phyloP scores from a whole-genome alignment of 2,113 vertebrate genomes.

The Malurus melanocephalus region DNA sequence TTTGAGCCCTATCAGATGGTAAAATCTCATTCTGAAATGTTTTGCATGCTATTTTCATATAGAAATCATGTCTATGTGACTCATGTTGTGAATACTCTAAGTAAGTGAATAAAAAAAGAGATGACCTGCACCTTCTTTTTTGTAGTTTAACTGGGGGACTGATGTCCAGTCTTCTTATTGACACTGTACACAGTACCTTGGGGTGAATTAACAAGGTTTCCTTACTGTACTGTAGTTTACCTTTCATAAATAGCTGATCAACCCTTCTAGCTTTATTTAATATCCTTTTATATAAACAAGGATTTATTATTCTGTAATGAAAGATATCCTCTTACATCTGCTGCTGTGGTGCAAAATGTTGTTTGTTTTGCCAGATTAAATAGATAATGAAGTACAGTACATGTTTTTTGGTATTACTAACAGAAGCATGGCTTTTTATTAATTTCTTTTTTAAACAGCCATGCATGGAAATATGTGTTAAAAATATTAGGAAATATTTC shows the following conservation, averaged over 20 bases:
- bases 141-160: neutral
- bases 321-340: slow-evolving; percentile 8
- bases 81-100: neutral
- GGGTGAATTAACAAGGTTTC: neutral
- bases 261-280: slow-evolving; percentile 14
- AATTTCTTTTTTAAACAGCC: neutral
- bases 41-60: slow-evolving; percentile 18
- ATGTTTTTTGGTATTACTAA: slow-evolving; percentile 6
- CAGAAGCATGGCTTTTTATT: neutral
- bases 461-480: neutral
- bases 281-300: slow-evolving; percentile 26
- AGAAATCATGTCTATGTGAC: neutral
- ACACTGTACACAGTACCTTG: neutral
- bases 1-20: neutral
- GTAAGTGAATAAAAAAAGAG: neutral
- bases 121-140: neutral
- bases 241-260: slow-evolving; percentile 53
- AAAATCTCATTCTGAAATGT: neutral
- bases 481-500: slow-evolving; percentile 18
- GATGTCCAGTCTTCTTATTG: neutral
- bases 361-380: slow-evolving; percentile 32
- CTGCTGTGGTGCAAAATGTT: neutral
- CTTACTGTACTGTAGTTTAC: slow-evolving; percentile 17
- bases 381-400: slow-evolving; percentile 27
- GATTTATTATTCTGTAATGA: slow-evolving; percentile 39